A percentile compares a stretch with the other conserved stretches of the same genome.
phyloP scores from a whole-genome alignment of 2,797 vertebrate species.

The Rhinichthys osculus region DNA sequence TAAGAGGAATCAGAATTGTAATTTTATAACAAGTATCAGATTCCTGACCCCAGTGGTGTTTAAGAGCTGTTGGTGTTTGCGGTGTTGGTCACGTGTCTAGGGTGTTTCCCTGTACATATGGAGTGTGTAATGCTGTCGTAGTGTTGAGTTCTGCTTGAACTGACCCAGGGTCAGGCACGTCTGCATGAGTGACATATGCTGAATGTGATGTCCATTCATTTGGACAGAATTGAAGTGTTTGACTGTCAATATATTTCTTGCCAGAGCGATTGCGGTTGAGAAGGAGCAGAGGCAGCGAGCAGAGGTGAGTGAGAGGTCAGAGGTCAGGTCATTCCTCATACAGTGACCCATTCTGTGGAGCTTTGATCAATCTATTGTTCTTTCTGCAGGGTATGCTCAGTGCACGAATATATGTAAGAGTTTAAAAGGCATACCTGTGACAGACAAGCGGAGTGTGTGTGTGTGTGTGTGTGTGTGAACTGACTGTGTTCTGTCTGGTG shows the following conservation, averaged over 20 bases:
- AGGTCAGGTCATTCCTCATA: conserved; percentile 45
- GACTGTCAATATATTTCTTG: conserved; percentile 69
- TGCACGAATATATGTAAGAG: conserved; percentile 29
- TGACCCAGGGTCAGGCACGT: not conserved
- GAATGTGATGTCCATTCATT: not conserved
- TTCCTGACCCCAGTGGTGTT: too few species aligned
- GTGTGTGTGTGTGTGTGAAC: not conserved
- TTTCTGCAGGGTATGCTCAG: conserved; percentile 42
- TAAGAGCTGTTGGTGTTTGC: too few species aligned
- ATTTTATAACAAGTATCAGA: too few species aligned
- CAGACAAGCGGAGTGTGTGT: not conserved
- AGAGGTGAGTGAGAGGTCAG: conserved; percentile 85
- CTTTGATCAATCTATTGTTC: conserved; percentile 6
- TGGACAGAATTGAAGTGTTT: not conserved
- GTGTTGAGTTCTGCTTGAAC: too few species aligned
- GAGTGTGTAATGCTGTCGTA: not conserved
- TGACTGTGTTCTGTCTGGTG: conserved; percentile 47
- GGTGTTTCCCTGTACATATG: not conserved
- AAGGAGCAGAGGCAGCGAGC: conserved; percentile 86
- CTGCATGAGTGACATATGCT: not conserved
- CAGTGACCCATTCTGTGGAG: not conserved
- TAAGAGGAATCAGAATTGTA: too few species aligned
- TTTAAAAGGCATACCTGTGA: not conserved
- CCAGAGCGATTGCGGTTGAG: conserved; percentile 93
- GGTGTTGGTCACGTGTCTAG: not conserved